phyloP scores from a whole-genome alignment of 2,888 invertebrate genomes.

The Stenurella melanura region DNA sequence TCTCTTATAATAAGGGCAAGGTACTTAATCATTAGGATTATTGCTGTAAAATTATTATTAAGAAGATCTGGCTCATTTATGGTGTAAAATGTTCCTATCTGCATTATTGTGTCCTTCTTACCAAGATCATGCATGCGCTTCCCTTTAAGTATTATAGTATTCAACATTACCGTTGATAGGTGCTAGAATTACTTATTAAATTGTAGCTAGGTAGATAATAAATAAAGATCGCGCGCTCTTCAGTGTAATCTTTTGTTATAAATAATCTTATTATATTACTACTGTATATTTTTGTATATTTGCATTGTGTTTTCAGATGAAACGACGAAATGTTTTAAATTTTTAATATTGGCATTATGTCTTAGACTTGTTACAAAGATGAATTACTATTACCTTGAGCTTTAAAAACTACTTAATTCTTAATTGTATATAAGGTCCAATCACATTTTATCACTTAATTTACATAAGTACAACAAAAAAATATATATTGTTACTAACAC shows the following conservation, averaged over 20 bases:
- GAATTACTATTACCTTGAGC: slow-evolving; percentile 13
- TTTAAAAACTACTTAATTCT: neutral
- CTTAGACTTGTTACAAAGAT: neutral
- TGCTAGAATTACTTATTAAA: neutral
- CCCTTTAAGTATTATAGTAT: neutral
- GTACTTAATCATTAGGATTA: neutral
- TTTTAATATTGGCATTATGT: neutral
- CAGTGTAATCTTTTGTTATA: slow-evolving; percentile 21
- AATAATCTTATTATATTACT: neutral
- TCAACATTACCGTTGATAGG: neutral
- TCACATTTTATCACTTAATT: slow-evolving; percentile 17
- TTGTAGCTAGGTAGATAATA: neutral
- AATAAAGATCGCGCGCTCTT: slow-evolving; percentile 34
- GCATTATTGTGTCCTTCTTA: neutral
- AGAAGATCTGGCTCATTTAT: neutral
- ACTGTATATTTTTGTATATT: too few species aligned
- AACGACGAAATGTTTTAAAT: neutral
- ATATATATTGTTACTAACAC: slow-evolving; percentile 24
- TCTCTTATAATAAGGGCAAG: neutral
- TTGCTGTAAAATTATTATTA: neutral
- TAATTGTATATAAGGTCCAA: slow-evolving; percentile 21
- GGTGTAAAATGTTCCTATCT: neutral
- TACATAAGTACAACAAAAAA: slow-evolving; percentile 16
- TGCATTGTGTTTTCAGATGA: neutral
- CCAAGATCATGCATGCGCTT: slow-evolving; percentile 14